Evolutionary conservation across 2,797 vertebrate genomes (phyloP).

Genomic region (Menidia menidia): DNA sequence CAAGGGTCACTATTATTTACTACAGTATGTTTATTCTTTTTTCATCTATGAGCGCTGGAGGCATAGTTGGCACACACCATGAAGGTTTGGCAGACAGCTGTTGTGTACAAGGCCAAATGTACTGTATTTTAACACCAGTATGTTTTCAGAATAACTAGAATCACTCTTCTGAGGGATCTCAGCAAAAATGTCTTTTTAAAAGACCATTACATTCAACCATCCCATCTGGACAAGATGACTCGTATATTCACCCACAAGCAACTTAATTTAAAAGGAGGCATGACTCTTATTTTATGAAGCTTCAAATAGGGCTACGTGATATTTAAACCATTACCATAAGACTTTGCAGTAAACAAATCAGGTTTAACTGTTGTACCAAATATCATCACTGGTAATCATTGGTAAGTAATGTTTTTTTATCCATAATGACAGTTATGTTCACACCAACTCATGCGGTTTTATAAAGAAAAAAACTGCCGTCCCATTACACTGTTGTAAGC

Average conservation of each 20-base stretch:
- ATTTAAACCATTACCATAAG: not conserved
- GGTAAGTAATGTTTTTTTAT: too few species aligned
- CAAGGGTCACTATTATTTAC: conserved; percentile 34
- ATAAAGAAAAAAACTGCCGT: not conserved
- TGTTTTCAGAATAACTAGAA: conserved; percentile 33
- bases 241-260: too few species aligned
- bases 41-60: conserved; percentile 29
- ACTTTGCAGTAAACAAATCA: not conserved
- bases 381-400: not conserved
- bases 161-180: conserved; percentile 24
- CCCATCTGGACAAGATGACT: too few species aligned
- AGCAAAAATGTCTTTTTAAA: conserved; percentile 15
- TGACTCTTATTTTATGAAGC: too few species aligned
- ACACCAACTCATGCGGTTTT: not conserved
- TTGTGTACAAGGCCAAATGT: conserved; percentile 51
- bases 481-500: too few species aligned
- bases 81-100: conserved; percentile 41
- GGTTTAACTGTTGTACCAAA: not conserved
- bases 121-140: conserved; percentile 34
- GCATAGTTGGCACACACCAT: conserved; percentile 38
- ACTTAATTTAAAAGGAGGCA: too few species aligned
- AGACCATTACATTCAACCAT: conserved; percentile 5
- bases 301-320: too few species aligned
- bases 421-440: not conserved
- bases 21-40: conserved; percentile 33